Percentiles rank a stretch among this genome's conserved stretches.
Evolutionary conservation across 2,888 invertebrate genomes (phyloP).

Genomic region (Cephus pygmeus): DNA sequence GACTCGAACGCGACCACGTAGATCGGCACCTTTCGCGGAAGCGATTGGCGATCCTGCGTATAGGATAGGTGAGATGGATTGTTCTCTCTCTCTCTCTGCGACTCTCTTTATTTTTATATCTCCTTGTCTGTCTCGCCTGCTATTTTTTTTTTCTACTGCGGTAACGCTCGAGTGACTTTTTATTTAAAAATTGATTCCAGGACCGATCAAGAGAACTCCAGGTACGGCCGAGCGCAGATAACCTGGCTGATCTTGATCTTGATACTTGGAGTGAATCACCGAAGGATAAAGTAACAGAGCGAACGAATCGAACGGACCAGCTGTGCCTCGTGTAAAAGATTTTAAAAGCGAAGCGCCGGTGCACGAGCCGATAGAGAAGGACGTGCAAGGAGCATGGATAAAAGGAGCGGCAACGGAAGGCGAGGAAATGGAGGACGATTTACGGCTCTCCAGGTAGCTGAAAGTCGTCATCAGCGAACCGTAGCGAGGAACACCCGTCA

Average conservation of each 20-base stretch:
- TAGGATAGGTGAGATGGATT: not conserved
- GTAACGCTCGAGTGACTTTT: not conserved
- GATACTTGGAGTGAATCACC: not conserved
- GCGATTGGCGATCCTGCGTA: not conserved
- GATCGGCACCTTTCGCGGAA: not conserved
- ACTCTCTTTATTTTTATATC: not conserved
- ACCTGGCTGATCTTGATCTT: not conserved
- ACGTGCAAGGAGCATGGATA: not conserved
- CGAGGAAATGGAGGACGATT: not conserved
- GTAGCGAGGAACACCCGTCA: not conserved
- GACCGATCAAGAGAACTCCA: not conserved
- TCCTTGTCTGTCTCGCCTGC: not conserved
- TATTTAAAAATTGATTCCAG: not conserved
- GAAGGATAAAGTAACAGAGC: not conserved
- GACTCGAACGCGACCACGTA: not conserved
- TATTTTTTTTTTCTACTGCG: not conserved
- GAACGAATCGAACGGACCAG: not conserved
- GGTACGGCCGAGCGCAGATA: not conserved
- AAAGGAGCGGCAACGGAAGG: not conserved
- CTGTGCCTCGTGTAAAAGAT: not conserved
- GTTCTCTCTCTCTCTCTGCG: not conserved
- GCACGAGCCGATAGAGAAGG: no score
- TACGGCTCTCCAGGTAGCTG: not conserved
- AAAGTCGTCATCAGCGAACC: not conserved
- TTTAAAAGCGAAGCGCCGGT: not conserved